phyloP scores from a whole-genome alignment of 2,888 invertebrate species.

The Phaonia tiefii region DNA sequence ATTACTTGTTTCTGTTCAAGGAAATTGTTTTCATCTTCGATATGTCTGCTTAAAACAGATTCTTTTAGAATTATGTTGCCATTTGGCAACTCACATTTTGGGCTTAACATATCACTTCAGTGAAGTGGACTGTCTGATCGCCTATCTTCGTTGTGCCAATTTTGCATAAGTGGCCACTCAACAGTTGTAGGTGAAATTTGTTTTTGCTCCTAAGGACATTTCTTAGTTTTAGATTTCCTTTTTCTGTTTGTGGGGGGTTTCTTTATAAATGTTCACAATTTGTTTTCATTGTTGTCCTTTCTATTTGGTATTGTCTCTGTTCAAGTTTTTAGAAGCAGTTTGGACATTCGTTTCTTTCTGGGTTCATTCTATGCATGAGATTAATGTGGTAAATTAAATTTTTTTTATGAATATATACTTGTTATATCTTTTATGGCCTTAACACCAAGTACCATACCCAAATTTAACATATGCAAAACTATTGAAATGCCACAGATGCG shows the following conservation, averaged over 20 bases:
- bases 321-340: not conserved
- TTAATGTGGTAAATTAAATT: constrained; percentile 47
- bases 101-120: not conserved
- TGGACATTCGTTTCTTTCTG: constrained; percentile 8
- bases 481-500: too few species aligned
- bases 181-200: constrained; percentile 42
- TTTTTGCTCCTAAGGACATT: not conserved
- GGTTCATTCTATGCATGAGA: constrained; percentile 21
- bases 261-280: not conserved
- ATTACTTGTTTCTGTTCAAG: too few species aligned
- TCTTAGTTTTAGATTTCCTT: too few species aligned
- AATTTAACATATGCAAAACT: too few species aligned
- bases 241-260: not conserved
- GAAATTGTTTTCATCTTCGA: too few species aligned
- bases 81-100: too few species aligned
- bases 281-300: not conserved
- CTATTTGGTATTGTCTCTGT: not conserved
- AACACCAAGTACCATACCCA: too few species aligned
- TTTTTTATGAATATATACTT: constrained; percentile 45
- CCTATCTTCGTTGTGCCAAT: not conserved
- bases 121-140: not conserved
- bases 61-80: too few species aligned
- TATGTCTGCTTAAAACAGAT: too few species aligned
- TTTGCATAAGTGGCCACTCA: constrained; percentile 43
- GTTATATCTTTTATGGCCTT: constrained; percentile 28